Evolutionary conservation across 2,888 invertebrate species (phyloP), one percentile per base, ranked within the genome.

Genomic region (Dolomedes plantarius): DNA sequence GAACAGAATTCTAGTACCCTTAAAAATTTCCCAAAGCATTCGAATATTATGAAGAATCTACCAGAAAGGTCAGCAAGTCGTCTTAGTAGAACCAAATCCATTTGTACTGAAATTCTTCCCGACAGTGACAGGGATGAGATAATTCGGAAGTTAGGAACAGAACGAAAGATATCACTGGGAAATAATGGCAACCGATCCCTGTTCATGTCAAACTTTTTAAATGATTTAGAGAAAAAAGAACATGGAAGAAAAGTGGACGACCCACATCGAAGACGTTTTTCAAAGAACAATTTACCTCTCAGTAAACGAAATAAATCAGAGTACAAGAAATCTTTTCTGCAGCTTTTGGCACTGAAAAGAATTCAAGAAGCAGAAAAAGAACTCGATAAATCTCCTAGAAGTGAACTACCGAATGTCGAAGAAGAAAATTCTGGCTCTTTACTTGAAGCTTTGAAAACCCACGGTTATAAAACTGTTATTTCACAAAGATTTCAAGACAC

Each of bases 391-490:
- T 41, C 31, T 11, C 71, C 68, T 16, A 81, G 73, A 77, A 65
- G 46, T 50, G 50, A 46, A 1, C 7, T 29, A 5, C n/a, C 9
- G 19, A 41, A 71, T 23, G 65, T 31, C 23, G 41, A 50, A 36
- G 83, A 76, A 41, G 74, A 76, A 29, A 75, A 68, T 39, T 36
- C 77, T 28, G 81, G 83, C 13, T 88, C 89, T 29, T 81, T 89
- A 27, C 65, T 89, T 23, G 89, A 89, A 72, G 89, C 89, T 31
- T 69, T 89, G 28, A 85, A 88, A 75, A 89, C 88, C 64, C 87
- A 88, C 46, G 89, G 89, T 11, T 89, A 89, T 62, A 78, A 88
- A 76, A 87, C 80, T 72, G 75, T 89, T 0, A 87, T 89, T 11
- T 88, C 82, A 16, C 89, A 89, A 76, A 81, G 89, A 19, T 72